Evolutionary conservation across 2,113 vertebrate genomes (phyloP).

Genomic region (Marcusenius ussheri): DNA sequence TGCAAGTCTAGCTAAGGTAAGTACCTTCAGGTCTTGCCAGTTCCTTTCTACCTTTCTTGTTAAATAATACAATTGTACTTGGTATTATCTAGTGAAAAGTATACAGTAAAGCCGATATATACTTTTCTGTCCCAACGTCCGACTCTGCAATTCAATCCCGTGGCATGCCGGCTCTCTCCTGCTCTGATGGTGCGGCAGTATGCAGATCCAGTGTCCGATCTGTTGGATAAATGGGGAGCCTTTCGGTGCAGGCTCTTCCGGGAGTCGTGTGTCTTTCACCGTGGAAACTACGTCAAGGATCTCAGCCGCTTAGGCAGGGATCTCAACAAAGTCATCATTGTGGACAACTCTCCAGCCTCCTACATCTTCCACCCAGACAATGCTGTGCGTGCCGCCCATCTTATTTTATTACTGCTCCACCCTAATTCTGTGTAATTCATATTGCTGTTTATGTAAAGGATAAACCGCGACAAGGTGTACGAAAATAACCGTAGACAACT

Average conservation of each 20-base stretch:
- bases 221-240: constrained; percentile 89
- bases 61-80: not conserved
- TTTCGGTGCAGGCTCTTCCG: constrained; percentile 87
- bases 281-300: constrained; percentile 94
- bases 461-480: not conserved
- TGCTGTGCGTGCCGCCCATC: constrained; percentile 60
- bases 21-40: constrained; percentile 15
- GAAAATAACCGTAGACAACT: not conserved
- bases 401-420: not conserved
- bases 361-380: constrained; percentile 96
- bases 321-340: constrained; percentile 83
- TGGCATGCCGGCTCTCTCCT: not conserved
- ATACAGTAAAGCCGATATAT: not conserved
- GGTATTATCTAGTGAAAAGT: not conserved
- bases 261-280: constrained; percentile 92
- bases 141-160: not conserved
- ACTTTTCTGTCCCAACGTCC: not conserved
- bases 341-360: constrained; percentile 94
- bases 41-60: not conserved
- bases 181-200: constrained; percentile 62
- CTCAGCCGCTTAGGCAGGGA: constrained; percentile 89
- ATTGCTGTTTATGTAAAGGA: not conserved
- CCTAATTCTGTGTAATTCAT: not conserved
- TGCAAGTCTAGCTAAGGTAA: constrained; percentile 92
- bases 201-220: constrained; percentile 85